Base-by-base conservation (phyloP, 2,888 invertebrate species). In the Pemphredon lugubris region DNA sequence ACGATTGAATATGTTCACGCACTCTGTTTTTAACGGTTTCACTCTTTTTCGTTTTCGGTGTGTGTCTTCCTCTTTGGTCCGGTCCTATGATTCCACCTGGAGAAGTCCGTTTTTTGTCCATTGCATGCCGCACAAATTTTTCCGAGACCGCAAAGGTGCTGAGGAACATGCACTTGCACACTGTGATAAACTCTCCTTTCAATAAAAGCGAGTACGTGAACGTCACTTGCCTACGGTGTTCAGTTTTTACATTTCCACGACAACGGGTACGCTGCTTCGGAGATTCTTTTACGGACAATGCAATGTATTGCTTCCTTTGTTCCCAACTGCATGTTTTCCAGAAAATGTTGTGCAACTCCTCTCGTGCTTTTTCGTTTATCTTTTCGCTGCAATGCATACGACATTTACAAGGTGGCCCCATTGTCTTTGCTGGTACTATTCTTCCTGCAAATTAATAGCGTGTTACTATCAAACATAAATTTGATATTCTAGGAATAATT, bases 131-230 rank as follows among this genome's bases (percentile, higher is more conserved):
- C 18, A 86, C 82, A n/a, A 85, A 83, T 58, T 85, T 86, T 54
- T 86, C 86, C 0, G 84, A 85, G 11, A 84, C 75, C 0, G 83
- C 81, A 44, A 86, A 84, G 0, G 84, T 86, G 30, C 81, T 84
- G 11, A 86, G 77, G 51, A 86, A 86, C 85, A 86, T 86, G 44
- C 77, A 76, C 45, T 86, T 86, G 66, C 84, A 86, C 7, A 86
- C 84, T 3, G 81, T 83, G 40, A 84, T 78, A 42, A 78, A 81
- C 26, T 85, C 79, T 1, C 75, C 75, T 44, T 83, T 81, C 3
- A 82, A 65, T 16, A 83, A 37, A 14, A 86, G 51, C 3, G 79
- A 83, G 44, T 85, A 86, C 0, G 84, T 86, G 26, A 84, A 84
- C 0, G 84, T 84, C 3, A 84, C 73, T 61, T 84, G 84, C 68